Evolutionary conservation across 2,113 vertebrate genomes (phyloP), one percentile per base, ranked within the genome.

Genomic region (Chaetorhynchus papuensis): DNA sequence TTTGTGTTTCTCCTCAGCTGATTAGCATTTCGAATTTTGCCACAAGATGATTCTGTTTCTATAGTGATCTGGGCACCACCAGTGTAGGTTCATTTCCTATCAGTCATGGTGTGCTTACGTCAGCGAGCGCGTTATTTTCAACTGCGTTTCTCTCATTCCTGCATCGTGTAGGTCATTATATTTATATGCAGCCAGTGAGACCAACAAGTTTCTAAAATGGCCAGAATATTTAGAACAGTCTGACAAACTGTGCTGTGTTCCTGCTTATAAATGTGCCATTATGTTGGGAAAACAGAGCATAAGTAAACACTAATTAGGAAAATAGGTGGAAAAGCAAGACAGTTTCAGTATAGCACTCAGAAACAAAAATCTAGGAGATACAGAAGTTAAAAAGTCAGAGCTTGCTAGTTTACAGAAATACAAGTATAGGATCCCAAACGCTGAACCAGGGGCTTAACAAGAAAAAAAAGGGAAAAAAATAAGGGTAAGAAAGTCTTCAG

Each of bases 121-220:
- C 93, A 94, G 87, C 41, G 70, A 75, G 59, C 0, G 4, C 70
- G 72, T 87, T 87, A 90, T 91, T 91, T 94, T 45, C 90, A 93
- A 87, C 87, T 60, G 18, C 7, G 2, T 93, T 53, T 92, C 78
- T 76, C 83, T 84, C 63, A 94, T 91, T 96, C 92, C 78, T 83
- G 50, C 80, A 61, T 84, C 80, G 85, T 21, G 26, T 81, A 69
- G 54, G 22, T 94, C 92, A 49, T 83, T 93, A 33, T 84, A 94
- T 95, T 84, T 94, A 80, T 82, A 87, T 26, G 18, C 45, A 96
- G 37, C 64, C 82, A 94, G 54, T 90, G 79, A 96, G 57, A 94
- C 45, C 87, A 56, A 78, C 44, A 92, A 75, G 68, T 90, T 91
- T 71, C 83, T 95, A 83, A 69, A 94, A 90, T 74, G 89, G 64